Evolutionary conservation across 2,888 invertebrate genomes (phyloP).

Genomic region (Netelia inedita): DNA sequence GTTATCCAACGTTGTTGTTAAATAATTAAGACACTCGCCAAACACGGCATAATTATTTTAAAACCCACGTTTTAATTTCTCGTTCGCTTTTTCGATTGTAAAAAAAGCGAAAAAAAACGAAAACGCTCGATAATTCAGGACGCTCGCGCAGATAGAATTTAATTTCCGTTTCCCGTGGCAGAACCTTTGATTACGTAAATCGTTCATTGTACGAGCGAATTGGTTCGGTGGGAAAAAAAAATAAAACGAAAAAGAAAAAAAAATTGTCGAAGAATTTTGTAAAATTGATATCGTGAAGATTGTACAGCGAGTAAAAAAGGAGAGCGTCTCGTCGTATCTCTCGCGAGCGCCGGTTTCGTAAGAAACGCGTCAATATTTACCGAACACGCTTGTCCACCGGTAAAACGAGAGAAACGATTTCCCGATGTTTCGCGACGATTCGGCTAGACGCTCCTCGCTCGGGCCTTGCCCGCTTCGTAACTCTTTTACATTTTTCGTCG

Average conservation of each 20-base stretch:
- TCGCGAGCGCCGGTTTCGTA: slow-evolving; percentile 50
- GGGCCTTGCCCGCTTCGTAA: slow-evolving; percentile 19
- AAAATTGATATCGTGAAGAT: too few species aligned
- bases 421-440: slow-evolving; percentile 70
- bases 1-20: slow-evolving; percentile 73
- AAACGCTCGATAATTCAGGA: slow-evolving; percentile 42
- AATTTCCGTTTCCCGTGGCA: slow-evolving; percentile 35
- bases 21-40: slow-evolving; percentile 61
- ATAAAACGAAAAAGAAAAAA: slow-evolving; percentile 8
- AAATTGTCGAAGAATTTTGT: too few species aligned
- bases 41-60: slow-evolving; percentile 31
- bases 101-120: background rate
- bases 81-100: slow-evolving; percentile 8
- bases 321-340: too few species aligned
- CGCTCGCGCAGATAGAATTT: slow-evolving; percentile 6
- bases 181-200: slow-evolving; percentile 37
- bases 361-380: slow-evolving; percentile 82
- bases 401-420: slow-evolving; percentile 80
- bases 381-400: slow-evolving; percentile 75
- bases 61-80: slow-evolving; percentile 31
- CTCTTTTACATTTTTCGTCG: slow-evolving; percentile 34
- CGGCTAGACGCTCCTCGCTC: slow-evolving; percentile 52
- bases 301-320: too few species aligned
- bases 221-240: background rate
- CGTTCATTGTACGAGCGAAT: background rate